Evolutionary conservation across 2,888 invertebrate species (phyloP).

Genomic region (Galeopsomyia nigrocyanea): DNA sequence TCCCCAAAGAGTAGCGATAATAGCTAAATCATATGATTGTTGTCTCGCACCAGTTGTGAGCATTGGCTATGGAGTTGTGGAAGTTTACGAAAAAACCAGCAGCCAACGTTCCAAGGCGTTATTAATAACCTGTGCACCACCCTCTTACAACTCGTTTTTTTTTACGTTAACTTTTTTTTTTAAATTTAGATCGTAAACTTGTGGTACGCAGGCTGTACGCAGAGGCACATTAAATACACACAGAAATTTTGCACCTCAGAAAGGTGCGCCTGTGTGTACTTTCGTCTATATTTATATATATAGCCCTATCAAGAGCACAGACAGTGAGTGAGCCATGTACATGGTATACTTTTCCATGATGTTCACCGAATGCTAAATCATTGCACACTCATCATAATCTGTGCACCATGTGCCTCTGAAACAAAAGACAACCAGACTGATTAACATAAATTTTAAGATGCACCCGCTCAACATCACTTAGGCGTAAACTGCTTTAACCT

Average conservation of each 20-base stretch:
- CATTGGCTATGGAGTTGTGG: conserved; percentile 64
- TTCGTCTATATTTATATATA: conserved; percentile 60
- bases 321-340: conserved; percentile 67
- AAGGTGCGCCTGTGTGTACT: conserved; percentile 57
- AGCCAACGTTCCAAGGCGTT: conserved; percentile 65
- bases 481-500: conserved; percentile 39
- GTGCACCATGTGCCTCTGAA: conserved; percentile 87
- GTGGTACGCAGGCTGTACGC: conserved; percentile 66
- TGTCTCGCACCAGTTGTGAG: conserved; percentile 66
- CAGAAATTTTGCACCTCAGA: conserved; percentile 42
- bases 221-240: conserved; percentile 66
- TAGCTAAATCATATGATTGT: conserved; percentile 69
- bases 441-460: conserved; percentile 67
- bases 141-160: conserved; percentile 38
- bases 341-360: conserved; percentile 51
- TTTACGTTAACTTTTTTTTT: conserved; percentile 45
- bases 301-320: conserved; percentile 63
- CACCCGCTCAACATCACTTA: conserved; percentile 58
- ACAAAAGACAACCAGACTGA: conserved; percentile 75
- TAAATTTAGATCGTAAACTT: conserved; percentile 34
- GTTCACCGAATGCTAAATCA: conserved; percentile 60
- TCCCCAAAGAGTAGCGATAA: conserved; percentile 67
- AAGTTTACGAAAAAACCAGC: conserved; percentile 58
- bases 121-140: conserved; percentile 63
- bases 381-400: conserved; percentile 67